A percentile compares a stretch with the other conserved stretches of the same genome.
phyloP scores from a whole-genome alignment of 2,113 vertebrate genomes.

The Nyctereutes procyonoides region DNA sequence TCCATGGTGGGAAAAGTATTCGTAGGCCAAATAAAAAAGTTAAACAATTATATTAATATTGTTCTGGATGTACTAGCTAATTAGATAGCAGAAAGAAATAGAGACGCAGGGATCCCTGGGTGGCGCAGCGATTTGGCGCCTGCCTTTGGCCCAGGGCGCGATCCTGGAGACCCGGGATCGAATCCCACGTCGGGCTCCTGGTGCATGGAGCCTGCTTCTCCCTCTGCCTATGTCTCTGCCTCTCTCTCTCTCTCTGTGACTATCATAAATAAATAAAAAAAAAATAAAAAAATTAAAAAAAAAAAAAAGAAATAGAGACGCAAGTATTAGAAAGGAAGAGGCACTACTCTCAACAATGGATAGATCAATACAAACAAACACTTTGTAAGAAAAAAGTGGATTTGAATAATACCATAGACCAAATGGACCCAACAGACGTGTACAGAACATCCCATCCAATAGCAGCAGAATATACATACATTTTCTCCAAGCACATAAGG shows the following conservation, averaged over 20 bases:
- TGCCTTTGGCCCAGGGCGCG: too few species aligned
- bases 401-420: neutral
- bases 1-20: neutral
- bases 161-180: too few species aligned
- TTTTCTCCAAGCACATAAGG: neutral
- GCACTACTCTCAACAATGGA: neutral
- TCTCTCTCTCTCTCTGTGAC: too few species aligned
- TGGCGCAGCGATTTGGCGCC: too few species aligned
- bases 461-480: neutral
- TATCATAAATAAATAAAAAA: too few species aligned
- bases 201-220: too few species aligned
- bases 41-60: conserved; percentile 31
- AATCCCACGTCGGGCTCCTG: too few species aligned
- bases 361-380: neutral
- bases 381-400: neutral
- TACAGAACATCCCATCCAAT: neutral
- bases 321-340: conserved; percentile 18
- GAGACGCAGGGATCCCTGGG: too few species aligned
- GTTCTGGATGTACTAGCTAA: neutral
- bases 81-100: neutral
- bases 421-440: neutral
- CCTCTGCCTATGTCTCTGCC: too few species aligned
- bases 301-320: too few species aligned
- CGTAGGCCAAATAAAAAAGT: neutral
- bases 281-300: too few species aligned